Conservation (phyloP, 2,888 invertebrate genomes). For the Neoitamus cyanurus region DNA sequence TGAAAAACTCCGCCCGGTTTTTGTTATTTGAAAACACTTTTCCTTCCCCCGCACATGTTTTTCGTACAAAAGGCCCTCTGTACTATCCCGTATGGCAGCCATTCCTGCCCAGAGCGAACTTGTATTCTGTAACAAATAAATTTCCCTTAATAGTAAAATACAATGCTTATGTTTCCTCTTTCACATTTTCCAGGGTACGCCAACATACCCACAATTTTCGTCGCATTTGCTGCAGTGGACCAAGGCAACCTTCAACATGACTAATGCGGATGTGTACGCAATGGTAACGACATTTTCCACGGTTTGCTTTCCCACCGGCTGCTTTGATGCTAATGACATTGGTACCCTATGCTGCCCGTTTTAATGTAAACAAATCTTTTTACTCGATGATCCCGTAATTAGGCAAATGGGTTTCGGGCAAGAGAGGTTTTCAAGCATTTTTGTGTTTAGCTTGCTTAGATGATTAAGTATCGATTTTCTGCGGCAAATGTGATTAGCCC, state of each 20-base stretch:
- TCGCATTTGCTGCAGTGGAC: conserved; percentile 36
- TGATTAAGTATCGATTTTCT: background rate
- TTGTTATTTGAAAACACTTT: background rate
- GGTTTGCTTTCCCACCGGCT: conserved; percentile 28
- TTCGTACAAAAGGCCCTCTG: background rate
- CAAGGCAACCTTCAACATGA: conserved; percentile 5
- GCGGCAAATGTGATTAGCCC: background rate
- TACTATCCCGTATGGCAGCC: background rate
- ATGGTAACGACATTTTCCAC: conserved; percentile 22
- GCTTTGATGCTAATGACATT: conserved; percentile 47
- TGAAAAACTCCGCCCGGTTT: background rate
- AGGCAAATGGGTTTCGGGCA: background rate
- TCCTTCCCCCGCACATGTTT: background rate
- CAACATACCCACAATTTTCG: conserved; percentile 27
- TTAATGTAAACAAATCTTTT: conserved; percentile 38
- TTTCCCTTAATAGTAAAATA: conserved; percentile 14
- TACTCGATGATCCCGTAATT: background rate
- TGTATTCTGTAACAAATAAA: background rate
- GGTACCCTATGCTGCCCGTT: conserved; percentile 47
- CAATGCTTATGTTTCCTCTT: conserved; percentile 22
- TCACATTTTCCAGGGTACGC: conserved; percentile 29
- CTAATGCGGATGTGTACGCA: conserved; percentile 3
- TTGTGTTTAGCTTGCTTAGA: background rate
- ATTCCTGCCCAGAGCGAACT: background rate
- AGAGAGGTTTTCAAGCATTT: background rate